Conservation (phyloP, 2,888 invertebrate species). For the Hirudinaria manillensis region DNA sequence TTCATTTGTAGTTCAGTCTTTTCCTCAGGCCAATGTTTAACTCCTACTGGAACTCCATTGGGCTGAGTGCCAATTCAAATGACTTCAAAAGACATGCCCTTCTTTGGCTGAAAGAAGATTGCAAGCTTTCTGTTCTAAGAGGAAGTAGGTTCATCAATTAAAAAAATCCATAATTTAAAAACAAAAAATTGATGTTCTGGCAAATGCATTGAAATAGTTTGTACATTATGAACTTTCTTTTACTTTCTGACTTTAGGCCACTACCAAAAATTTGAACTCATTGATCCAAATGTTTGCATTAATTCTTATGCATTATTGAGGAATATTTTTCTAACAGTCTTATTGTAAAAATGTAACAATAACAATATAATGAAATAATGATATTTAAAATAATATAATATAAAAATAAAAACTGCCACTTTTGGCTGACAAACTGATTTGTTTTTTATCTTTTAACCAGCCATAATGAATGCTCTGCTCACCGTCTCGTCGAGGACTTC, state of each 20-base stretch:
- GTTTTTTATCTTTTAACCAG: background rate
- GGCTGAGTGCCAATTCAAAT: background rate
- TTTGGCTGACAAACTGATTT: background rate
- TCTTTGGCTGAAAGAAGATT: constrained; percentile 7
- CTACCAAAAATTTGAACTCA: background rate
- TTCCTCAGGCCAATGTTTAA: constrained; percentile 46
- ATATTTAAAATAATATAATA: background rate
- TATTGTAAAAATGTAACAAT: too few relatives aligned
- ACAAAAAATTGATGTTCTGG: too few relatives aligned
- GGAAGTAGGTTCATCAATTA: background rate
- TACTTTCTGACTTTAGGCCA: too few relatives aligned
- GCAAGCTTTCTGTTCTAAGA: constrained; percentile 10
- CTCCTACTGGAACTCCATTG: constrained; percentile 42
- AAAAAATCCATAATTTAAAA: background rate
- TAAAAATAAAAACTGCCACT: too few relatives aligned
- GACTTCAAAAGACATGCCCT: background rate
- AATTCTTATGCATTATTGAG: background rate
- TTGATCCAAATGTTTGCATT: too few relatives aligned
- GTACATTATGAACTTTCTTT: too few relatives aligned
- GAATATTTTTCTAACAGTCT: background rate
- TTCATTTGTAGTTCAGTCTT: constrained; percentile 44
- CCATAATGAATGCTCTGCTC: constrained; percentile 7
- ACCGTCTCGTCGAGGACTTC: background rate
- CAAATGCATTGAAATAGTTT: too few relatives aligned
- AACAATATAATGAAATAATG: background rate